Conservation (phyloP, 2,113 vertebrate genomes). For the Monopterus albus region DNA sequence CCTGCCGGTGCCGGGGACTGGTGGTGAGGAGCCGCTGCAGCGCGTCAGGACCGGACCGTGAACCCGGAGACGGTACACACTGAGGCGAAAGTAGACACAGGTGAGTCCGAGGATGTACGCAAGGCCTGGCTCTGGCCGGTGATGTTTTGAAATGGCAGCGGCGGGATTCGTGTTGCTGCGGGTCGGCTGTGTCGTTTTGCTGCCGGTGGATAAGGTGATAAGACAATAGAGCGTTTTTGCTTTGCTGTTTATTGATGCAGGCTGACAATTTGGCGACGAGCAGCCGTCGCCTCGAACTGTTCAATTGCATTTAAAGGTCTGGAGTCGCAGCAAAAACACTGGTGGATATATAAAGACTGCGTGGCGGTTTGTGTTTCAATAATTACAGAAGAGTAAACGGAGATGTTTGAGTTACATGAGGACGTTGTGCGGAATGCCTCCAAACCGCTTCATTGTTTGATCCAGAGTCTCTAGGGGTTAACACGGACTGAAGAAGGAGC, state of each 20-base stretch:
- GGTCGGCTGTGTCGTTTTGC: constrained; percentile 29
- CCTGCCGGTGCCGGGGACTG: constrained; percentile 87
- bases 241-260: constrained; percentile 71
- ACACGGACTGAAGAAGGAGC: constrained; percentile 68
- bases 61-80: constrained; percentile 84
- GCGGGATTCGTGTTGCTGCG: constrained; percentile 40
- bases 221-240: constrained; percentile 80
- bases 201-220: constrained; percentile 54
- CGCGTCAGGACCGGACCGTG: constrained; percentile 84
- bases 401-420: constrained; percentile 38
- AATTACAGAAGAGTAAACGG: constrained; percentile 8
- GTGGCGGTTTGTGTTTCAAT: background rate
- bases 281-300: constrained; percentile 66
- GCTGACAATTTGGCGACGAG: constrained; percentile 74
- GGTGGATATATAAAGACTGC: rapidly evolving
- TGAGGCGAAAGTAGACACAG: constrained; percentile 82
- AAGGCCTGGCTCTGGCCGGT: constrained; percentile 70
- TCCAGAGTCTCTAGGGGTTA: constrained; percentile 83
- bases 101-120: constrained; percentile 84
- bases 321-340: constrained; percentile 1
- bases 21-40: constrained; percentile 82
- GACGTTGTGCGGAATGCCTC: constrained; percentile 62
- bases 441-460: constrained; percentile 84
- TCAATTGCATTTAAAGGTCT: constrained; percentile 54
- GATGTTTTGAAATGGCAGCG: constrained; percentile 54